phyloP scores from a whole-genome alignment of 1,140 invertebrate species.

The Sesamia nonagrioides region DNA sequence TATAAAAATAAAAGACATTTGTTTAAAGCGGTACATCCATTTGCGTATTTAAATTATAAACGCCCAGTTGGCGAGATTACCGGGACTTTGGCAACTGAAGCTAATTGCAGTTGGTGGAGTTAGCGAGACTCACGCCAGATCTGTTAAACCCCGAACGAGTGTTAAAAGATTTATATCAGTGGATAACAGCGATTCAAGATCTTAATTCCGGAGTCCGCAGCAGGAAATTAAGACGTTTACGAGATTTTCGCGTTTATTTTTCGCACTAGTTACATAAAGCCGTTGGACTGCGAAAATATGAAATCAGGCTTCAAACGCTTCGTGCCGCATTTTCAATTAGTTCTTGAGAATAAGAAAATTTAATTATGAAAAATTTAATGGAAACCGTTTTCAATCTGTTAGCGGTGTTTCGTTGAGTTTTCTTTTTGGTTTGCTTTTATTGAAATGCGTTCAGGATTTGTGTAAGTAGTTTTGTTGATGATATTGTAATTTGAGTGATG shows the following conservation, averaged over 20 bases:
- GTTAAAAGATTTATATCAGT: constrained; percentile 86
- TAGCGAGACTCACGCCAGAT: constrained; percentile 69
- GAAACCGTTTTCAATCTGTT: background rate
- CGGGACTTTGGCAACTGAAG: constrained; percentile 65
- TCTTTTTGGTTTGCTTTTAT: background rate
- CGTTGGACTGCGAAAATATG: constrained; percentile 17
- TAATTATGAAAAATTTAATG: background rate
- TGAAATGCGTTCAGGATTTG: background rate
- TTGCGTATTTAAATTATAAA: constrained; percentile 74
- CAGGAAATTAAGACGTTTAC: constrained; percentile 80
- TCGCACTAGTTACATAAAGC: constrained; percentile 27
- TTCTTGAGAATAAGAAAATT: constrained; percentile 20
- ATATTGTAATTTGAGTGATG: no score
- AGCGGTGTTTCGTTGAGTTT: background rate
- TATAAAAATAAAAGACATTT: constrained; percentile 14
- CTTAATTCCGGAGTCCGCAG: constrained; percentile 68
- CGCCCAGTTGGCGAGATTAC: constrained; percentile 75
- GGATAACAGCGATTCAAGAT: constrained; percentile 66
- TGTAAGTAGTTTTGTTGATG: background rate
- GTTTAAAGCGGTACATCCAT: constrained; percentile 51
- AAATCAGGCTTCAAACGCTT: constrained; percentile 23
- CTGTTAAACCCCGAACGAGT: constrained; percentile 75
- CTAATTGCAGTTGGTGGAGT: constrained; percentile 81
- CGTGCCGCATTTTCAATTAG: constrained; percentile 39
- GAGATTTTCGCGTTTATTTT: constrained; percentile 58